Evolutionary conservation across 2,888 invertebrate genomes (phyloP).

Genomic region (Aleiodes leptofemur): DNA sequence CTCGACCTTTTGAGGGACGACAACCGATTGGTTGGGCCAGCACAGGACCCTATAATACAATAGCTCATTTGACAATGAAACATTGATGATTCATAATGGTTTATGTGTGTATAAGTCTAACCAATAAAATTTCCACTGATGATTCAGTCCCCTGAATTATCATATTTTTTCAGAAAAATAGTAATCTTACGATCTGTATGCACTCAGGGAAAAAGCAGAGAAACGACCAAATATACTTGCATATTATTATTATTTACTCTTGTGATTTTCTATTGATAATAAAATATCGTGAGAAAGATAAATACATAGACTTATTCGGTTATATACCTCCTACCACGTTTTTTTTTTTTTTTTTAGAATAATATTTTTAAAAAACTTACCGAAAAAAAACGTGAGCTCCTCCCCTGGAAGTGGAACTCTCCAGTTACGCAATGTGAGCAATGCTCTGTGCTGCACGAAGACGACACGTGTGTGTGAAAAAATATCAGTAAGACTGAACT

Average conservation of each 20-base stretch:
- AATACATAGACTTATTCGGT: no score
- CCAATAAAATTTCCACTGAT: slow-evolving; percentile 56
- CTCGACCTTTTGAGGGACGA: slow-evolving; percentile 51
- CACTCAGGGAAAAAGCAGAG: neutral
- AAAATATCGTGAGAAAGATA: neutral
- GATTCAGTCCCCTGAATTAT: neutral
- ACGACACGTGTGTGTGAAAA: slow-evolving; percentile 66
- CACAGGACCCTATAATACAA: slow-evolving; percentile 53
- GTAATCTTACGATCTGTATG: no score
- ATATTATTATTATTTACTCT: neutral
- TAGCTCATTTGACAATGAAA: slow-evolving; percentile 59
- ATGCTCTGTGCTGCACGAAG: slow-evolving; percentile 55
- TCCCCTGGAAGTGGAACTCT: slow-evolving; percentile 66
- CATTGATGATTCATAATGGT: neutral
- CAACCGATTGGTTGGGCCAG: slow-evolving; percentile 61
- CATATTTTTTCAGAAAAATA: neutral
- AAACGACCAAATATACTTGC: neutral
- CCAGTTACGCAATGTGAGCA: slow-evolving; percentile 69
- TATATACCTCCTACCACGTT: neutral
- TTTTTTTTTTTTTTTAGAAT: neutral
- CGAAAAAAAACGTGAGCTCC: slow-evolving; percentile 69
- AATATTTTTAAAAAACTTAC: slow-evolving; percentile 59
- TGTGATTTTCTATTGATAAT: neutral
- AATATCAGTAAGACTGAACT: slow-evolving; percentile 33
- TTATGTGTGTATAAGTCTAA: neutral